A percentile compares a stretch with the other conserved stretches of the same genome.
Conservation (phyloP, 2,113 vertebrate species). For the Caretta caretta region DNA sequence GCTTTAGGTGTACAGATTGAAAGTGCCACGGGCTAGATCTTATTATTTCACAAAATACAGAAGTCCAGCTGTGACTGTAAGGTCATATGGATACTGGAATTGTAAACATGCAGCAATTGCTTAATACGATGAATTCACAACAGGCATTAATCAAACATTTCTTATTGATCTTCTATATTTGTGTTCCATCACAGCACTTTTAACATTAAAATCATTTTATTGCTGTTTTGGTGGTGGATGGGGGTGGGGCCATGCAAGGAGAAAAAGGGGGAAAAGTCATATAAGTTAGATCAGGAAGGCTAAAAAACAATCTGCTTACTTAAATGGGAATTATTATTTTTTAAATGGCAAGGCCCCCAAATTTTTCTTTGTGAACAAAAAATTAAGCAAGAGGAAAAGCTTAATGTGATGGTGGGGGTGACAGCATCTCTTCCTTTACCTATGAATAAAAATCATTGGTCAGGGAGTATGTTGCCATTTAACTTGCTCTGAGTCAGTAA, state of each 20-base stretch:
- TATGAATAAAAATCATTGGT: not conserved
- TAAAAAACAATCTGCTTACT: not conserved
- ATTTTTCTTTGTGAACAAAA: not conserved
- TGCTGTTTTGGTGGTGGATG: not conserved
- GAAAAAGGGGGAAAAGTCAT: not conserved
- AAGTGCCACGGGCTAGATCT: not conserved
- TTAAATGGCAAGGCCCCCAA: not conserved
- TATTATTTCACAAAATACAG: not conserved
- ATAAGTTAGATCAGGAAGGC: not conserved
- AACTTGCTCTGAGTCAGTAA: not conserved
- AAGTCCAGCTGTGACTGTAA: not conserved
- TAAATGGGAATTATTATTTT: not conserved
- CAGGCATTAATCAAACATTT: fast-evolving
- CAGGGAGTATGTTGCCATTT: not conserved
- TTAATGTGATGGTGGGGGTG: not conserved
- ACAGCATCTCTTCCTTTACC: not conserved
- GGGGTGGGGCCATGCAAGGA: not conserved
- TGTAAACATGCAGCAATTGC: not conserved
- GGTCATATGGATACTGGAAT: not conserved
- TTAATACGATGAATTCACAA: not conserved
- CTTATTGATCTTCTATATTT: not conserved
- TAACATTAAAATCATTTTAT: not conserved
- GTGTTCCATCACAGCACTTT: fast-evolving
- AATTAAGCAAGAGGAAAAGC: not conserved
- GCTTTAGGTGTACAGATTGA: not conserved